These are phyloP conservation scores for Champsocephalus gunnari DNA, from an alignment of 2,797 vertebrate species.

Conservation along the genomic window DNA sequence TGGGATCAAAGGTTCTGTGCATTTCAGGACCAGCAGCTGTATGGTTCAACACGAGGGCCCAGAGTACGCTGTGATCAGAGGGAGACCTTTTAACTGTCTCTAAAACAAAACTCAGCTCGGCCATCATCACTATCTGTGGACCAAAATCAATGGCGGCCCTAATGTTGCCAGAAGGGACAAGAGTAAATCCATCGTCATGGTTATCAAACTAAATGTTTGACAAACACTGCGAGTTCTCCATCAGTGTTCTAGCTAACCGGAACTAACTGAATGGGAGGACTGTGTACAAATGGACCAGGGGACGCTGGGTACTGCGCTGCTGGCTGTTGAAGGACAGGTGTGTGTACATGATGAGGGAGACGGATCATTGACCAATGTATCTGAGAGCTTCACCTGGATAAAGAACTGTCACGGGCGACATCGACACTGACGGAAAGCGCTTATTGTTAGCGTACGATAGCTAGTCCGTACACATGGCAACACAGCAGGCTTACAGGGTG, in stretches of 20 bases:
- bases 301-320: slow-evolving; percentile 34
- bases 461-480: slow-evolving; percentile 10
- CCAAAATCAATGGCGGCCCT: slow-evolving; percentile 26
- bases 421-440: slow-evolving; percentile 24
- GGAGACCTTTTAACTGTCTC: slow-evolving; percentile 19
- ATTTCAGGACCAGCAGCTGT: slow-evolving; percentile 50
- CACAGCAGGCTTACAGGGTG: not conserved
- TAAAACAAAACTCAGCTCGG: slow-evolving; percentile 24
- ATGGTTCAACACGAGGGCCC: slow-evolving; percentile 39
- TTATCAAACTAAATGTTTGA: slow-evolving; percentile 38
- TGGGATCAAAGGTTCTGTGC: slow-evolving; percentile 54
- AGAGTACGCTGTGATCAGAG: slow-evolving; percentile 18
- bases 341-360: slow-evolving; percentile 24
- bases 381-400: slow-evolving; percentile 30
- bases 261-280: slow-evolving; percentile 42
- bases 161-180: slow-evolving; percentile 21
- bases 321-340: slow-evolving; percentile 28
- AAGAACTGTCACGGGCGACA: slow-evolving; percentile 65
- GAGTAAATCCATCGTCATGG: slow-evolving; percentile 26
- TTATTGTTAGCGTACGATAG: slow-evolving; percentile 20
- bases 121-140: slow-evolving; percentile 29
- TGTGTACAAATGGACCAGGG: slow-evolving; percentile 46
- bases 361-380: slow-evolving; percentile 31
- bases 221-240: slow-evolving; percentile 28
- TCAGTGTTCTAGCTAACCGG: slow-evolving; percentile 46